A percentile compares a stretch with the other conserved stretches of the same genome.
Conservation (phyloP, 2,888 invertebrate genomes). For the Zygogramma bicolorata region DNA sequence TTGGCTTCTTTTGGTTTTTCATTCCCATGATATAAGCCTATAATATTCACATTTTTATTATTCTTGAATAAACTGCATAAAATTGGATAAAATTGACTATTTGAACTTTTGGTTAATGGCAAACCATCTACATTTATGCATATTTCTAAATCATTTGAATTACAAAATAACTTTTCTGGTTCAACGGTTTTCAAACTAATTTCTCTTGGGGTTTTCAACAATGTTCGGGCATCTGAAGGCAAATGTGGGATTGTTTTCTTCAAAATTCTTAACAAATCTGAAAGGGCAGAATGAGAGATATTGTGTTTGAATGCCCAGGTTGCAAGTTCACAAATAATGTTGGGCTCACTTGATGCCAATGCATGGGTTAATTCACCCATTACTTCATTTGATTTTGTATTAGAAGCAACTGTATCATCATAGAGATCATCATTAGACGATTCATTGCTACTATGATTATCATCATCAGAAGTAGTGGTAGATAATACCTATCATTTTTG, state of each 20-base stretch:
- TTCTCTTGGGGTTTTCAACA: background rate
- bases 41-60: background rate
- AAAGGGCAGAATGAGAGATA: background rate
- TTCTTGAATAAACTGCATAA: background rate
- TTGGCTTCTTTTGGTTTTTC: no score
- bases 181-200: background rate
- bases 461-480: background rate
- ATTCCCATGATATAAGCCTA: background rate
- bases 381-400: background rate
- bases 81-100: no score
- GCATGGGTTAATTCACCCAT: background rate
- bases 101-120: no score
- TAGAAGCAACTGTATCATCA: background rate
- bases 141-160: background rate
- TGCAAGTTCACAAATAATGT: background rate
- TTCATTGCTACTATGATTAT: background rate
- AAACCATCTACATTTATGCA: no score
- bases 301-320: constrained; percentile 5
- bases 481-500: background rate
- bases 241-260: background rate
- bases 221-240: background rate
- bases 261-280: background rate
- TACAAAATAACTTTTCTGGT: background rate
- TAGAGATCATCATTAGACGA: background rate
- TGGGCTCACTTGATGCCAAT: background rate